These are phyloP conservation scores for Liopterus haemorrhoidalis DNA, from an alignment of 2,888 invertebrate genomes.

Conservation along the genomic window DNA sequence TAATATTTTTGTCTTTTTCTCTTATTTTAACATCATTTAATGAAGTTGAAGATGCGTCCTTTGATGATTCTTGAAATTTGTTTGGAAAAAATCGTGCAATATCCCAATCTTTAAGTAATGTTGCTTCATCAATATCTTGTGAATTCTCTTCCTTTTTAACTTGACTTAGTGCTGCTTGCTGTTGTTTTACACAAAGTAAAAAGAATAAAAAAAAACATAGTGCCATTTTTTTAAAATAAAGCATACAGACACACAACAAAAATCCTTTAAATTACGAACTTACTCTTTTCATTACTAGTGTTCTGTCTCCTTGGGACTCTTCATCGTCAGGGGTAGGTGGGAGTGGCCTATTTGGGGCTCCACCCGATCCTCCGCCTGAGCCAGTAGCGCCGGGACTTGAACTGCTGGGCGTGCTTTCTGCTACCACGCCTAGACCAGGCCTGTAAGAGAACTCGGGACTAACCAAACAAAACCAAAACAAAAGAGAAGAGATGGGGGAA, in stretches of 20 bases:
- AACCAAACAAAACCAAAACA: conserved; percentile 46
- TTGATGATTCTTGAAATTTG: conserved; percentile 38
- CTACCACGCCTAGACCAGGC: conserved; percentile 61
- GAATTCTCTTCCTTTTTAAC: conserved; percentile 35
- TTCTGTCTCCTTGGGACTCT: conserved; percentile 69
- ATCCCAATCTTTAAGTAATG: conserved; percentile 80
- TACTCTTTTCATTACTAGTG: conserved; percentile 88
- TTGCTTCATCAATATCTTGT: conserved; percentile 66
- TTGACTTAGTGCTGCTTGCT: conserved; percentile 46
- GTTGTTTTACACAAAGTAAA: conserved; percentile 36
- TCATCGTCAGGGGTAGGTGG: conserved; percentile 94
- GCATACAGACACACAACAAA: no score
- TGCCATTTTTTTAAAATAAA: no score
- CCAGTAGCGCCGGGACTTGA: conserved; percentile 46
- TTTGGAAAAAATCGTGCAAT: conserved; percentile 76
- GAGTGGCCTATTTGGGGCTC: conserved; percentile 85
- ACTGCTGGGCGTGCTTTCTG: conserved; percentile 49
- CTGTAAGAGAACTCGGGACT: conserved; percentile 81
- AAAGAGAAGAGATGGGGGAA: conserved; percentile 27
- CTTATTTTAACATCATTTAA: conserved; percentile 29
- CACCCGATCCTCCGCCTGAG: conserved; percentile 50
- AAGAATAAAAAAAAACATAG: conserved; percentile 7
- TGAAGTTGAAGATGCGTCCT: conserved; percentile 21
- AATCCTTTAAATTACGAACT: conserved; percentile 49
- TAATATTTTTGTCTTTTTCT: conserved; percentile 27